Evolutionary conservation across 2,797 vertebrate genomes (phyloP).

Genomic region (Acipenser oxyrinchus): DNA sequence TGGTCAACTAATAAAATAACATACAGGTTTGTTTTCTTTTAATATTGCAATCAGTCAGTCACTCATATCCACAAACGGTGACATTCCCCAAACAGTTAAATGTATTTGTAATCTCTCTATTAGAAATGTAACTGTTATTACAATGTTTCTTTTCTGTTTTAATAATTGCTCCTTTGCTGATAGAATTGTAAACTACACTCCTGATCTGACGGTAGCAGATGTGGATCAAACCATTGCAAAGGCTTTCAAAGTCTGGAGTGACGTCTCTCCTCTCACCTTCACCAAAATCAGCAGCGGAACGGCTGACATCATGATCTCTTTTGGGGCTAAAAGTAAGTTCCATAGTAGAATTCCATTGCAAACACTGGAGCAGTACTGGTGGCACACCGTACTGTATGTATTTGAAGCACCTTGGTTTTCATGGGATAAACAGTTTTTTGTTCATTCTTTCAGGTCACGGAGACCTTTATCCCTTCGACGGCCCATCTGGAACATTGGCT

Average conservation of each 20-base stretch:
- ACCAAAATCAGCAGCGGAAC: slow-evolving; percentile 42
- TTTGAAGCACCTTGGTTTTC: not conserved
- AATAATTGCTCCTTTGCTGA: slow-evolving; percentile 18
- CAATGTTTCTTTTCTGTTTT: not conserved
- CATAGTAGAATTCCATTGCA: not conserved
- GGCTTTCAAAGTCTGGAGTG: slow-evolving; percentile 70
- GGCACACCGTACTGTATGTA: not conserved
- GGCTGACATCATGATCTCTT: slow-evolving; percentile 73
- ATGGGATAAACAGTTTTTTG: not conserved
- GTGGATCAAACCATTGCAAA: slow-evolving; percentile 53
- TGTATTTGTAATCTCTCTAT: not conserved
- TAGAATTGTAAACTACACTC: slow-evolving; percentile 69
- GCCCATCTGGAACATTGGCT: slow-evolving; percentile 68
- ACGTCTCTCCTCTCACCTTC: slow-evolving; percentile 61
- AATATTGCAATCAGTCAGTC: not conserved
- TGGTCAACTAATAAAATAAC: slow-evolving; percentile 69
- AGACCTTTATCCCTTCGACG: slow-evolving; percentile 71
- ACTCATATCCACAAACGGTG: too few species aligned
- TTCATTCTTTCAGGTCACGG: slow-evolving; percentile 58
- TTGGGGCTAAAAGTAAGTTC: slow-evolving; percentile 57
- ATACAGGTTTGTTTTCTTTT: slow-evolving; percentile 58
- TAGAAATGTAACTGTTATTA: not conserved
- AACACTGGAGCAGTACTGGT: not conserved
- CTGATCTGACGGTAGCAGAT: slow-evolving; percentile 51
- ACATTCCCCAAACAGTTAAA: too few species aligned